Evolutionary conservation across 2,888 invertebrate species (phyloP), one percentile per base, ranked within the genome.

Genomic region (Limenitis camilla): DNA sequence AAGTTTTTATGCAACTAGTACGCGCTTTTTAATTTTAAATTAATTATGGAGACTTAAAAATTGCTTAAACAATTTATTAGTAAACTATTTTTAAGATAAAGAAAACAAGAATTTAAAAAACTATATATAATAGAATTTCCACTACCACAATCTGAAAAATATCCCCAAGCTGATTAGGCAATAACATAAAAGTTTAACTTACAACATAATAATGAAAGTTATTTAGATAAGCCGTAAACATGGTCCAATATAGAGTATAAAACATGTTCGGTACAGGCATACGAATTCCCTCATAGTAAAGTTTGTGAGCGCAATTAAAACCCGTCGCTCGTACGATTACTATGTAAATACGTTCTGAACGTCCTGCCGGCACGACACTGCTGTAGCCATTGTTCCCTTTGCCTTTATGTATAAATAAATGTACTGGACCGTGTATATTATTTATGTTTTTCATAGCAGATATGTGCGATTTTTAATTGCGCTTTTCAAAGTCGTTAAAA

Each of bases 291-390:
- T 52, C 54, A 59, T 56, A 53, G 59, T 55, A 53, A 56, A 61
- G 53, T 59, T 59, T 59, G 50, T 57, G 59, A 65, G 61, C 49
- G 70, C 77, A 80, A 81, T 81, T 82, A 81, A 81, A 78, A 68
- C 66, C 69, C 72, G 63, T 61, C 69, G 72, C 63, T 60, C 35
- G 68, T 71, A 68, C 66, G 65, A 62, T 83, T 82, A 79, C 76
- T 78, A 83, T 83, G 83, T 81, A 81, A 82, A 83, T 82, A 75
- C 65, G 60, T 65, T 55, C 55, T 71, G 70, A 74, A 79, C 74
- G 78, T 71, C 66, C 68, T 65, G 70, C 78, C 35, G 77, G 75
- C 78, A 74, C 67, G 46, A 39, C 29, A 50, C 27, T 38, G 42
- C 46, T n/a, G 28, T 10, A 38, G 42, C 41, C 39, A 45, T 36